Evolutionary conservation across 2,797 vertebrate genomes (phyloP).

Genomic region (Orestias chungarensis): DNA sequence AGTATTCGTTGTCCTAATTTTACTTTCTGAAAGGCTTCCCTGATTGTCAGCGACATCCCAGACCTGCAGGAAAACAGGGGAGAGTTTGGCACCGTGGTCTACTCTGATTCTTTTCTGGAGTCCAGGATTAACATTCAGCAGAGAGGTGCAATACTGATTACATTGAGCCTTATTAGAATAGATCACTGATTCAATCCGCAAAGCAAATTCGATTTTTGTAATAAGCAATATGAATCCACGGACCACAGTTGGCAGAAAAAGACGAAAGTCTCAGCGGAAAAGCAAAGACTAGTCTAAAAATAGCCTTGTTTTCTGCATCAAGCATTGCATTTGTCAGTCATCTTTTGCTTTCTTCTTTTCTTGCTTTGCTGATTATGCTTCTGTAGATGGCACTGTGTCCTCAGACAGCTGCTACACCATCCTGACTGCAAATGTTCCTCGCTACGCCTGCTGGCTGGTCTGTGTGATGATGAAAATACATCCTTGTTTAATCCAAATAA

Average conservation of each 20-base stretch:
- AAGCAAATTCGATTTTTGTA: constrained; percentile 31
- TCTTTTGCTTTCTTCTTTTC: constrained; percentile 26
- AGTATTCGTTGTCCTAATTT: neutral
- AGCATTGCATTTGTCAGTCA: constrained; percentile 20
- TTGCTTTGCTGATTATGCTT: constrained; percentile 34
- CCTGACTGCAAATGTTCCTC: constrained; percentile 88
- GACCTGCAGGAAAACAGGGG: constrained; percentile 81
- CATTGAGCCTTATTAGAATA: neutral
- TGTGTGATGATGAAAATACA: constrained; percentile 38
- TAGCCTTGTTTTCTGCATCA: constrained; percentile 13
- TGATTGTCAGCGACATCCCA: constrained; percentile 91
- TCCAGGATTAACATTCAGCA: constrained; percentile 91
- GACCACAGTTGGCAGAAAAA: constrained; percentile 4
- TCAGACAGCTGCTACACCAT: constrained; percentile 88
- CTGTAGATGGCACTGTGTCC: constrained; percentile 90
- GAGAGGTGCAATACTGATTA: constrained; percentile 78
- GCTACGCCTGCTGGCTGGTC: constrained; percentile 93
- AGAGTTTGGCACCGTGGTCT: constrained; percentile 90
- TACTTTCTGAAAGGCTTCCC: constrained; percentile 82
- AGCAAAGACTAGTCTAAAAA: constrained; percentile 26
- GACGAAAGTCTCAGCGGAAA: constrained; percentile 20
- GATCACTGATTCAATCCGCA: constrained; percentile 34
- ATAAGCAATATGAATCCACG: constrained; percentile 17
- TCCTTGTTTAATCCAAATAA: neutral
- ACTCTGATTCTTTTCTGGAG: constrained; percentile 94